These are phyloP conservation scores for Oasisia sp. DNA, from an alignment of 2,888 invertebrate genomes.

Conservation along the genomic window DNA sequence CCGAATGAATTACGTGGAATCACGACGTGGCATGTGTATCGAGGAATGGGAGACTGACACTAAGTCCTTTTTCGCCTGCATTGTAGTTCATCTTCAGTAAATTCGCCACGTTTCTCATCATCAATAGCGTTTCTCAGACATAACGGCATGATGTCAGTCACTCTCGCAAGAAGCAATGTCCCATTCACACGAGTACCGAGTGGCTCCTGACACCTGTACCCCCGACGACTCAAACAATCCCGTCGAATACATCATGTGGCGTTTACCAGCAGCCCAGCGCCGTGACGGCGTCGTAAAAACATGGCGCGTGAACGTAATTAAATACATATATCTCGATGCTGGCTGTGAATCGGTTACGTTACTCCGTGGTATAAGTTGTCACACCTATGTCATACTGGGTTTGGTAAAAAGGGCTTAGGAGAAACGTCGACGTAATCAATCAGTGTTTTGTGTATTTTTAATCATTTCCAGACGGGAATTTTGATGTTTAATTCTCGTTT, in stretches of 20 bases:
- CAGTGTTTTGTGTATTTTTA: neutral
- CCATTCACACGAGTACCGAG: neutral
- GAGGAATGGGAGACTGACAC: neutral
- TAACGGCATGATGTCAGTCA: neutral
- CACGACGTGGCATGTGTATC: neutral
- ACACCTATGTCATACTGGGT: neutral
- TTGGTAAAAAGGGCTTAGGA: neutral
- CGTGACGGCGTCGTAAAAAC: neutral
- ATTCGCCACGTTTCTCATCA: neutral
- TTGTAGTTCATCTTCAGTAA: neutral
- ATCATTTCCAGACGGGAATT: no score
- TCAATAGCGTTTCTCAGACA: neutral
- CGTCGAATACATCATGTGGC: neutral
- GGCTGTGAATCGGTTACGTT: neutral
- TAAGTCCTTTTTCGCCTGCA: neutral
- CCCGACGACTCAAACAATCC: neutral
- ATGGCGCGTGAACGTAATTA: neutral
- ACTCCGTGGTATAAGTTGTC: neutral
- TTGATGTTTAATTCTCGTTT: neutral
- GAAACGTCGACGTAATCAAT: neutral
- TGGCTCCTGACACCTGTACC: neutral
- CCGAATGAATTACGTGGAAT: neutral
- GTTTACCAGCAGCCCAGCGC: neutral
- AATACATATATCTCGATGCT: neutral
- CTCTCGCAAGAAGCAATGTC: neutral